phyloP scores from a whole-genome alignment of 2,888 invertebrate genomes.

The Drosophila mettleri region DNA sequence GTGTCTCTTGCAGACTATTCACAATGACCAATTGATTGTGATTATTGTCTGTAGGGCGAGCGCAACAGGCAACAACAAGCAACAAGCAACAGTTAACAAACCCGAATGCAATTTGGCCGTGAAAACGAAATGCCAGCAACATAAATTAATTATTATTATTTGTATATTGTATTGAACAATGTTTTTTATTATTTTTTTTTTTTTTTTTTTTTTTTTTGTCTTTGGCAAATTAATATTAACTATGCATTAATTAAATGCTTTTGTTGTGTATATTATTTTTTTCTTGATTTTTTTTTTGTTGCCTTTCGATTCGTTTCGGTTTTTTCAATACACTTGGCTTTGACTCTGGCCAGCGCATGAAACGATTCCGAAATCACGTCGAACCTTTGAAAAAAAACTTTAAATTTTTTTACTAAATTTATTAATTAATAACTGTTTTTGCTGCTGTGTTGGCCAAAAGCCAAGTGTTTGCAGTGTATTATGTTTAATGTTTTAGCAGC shows the following conservation, averaged over 20 bases:
- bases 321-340: too few species aligned
- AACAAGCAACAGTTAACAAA: constrained; percentile 13
- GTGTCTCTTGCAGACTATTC: constrained; percentile 9
- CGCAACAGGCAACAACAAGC: constrained; percentile 24
- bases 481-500: constrained; percentile 39
- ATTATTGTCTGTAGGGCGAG: constrained; percentile 31
- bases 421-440: constrained; percentile 24
- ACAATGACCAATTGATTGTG: constrained; percentile 31
- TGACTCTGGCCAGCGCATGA: constrained; percentile 21
- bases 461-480: constrained; percentile 23
- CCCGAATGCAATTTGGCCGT: constrained; percentile 71
- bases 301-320: constrained; percentile 30
- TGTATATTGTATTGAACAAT: constrained; percentile 43
- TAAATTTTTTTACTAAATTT: constrained; percentile 18
- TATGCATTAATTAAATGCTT: constrained; percentile 61
- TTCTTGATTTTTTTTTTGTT: constrained; percentile 14
- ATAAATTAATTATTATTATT: constrained; percentile 73
- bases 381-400: constrained; percentile 14
- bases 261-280: constrained; percentile 34
- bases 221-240: constrained; percentile 55
- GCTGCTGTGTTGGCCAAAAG: not conserved
- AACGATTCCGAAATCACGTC: constrained; percentile 11
- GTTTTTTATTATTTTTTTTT: constrained; percentile 16
- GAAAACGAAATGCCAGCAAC: constrained; percentile 74
- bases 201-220: constrained; percentile 15